Evolutionary conservation across 2,888 invertebrate species (phyloP).

Genomic region (Plebejus argus): DNA sequence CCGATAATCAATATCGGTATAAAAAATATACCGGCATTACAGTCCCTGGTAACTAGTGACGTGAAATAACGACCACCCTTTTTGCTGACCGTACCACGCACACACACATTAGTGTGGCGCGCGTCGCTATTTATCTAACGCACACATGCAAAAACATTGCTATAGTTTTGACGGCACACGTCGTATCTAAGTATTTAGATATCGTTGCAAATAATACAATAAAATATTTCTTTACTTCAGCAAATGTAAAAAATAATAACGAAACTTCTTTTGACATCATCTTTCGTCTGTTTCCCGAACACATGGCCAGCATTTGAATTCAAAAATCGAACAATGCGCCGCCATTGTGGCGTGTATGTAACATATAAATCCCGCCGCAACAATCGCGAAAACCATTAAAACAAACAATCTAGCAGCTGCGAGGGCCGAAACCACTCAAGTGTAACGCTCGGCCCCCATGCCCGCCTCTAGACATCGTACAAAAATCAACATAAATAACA

Average conservation of each 20-base stretch:
- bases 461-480: conserved; percentile 72
- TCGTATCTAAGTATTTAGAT: too few relatives aligned
- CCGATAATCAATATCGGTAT: too few relatives aligned
- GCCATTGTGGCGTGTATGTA: conserved; percentile 56
- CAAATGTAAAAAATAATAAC: background rate
- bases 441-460: conserved; percentile 67
- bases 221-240: background rate
- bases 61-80: too few relatives aligned
- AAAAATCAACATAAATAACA: conserved; percentile 81
- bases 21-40: too few relatives aligned
- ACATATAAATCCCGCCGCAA: conserved; percentile 60
- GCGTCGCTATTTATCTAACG: too few relatives aligned
- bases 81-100: too few relatives aligned
- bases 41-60: too few relatives aligned
- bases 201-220: too few relatives aligned
- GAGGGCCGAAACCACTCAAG: conserved; percentile 63
- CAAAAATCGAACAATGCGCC: conserved; percentile 47
- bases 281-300: conserved; percentile 15
- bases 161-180: too few relatives aligned
- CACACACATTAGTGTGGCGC: too few relatives aligned
- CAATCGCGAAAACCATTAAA: conserved; percentile 72
- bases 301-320: conserved; percentile 54
- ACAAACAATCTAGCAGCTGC: conserved; percentile 75
- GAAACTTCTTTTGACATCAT: background rate
- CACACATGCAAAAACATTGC: too few relatives aligned